Evolutionary conservation across 1,140 invertebrate genomes (phyloP), one percentile per base, ranked within the genome.

Genomic region (Anadara kagoshimensis): DNA sequence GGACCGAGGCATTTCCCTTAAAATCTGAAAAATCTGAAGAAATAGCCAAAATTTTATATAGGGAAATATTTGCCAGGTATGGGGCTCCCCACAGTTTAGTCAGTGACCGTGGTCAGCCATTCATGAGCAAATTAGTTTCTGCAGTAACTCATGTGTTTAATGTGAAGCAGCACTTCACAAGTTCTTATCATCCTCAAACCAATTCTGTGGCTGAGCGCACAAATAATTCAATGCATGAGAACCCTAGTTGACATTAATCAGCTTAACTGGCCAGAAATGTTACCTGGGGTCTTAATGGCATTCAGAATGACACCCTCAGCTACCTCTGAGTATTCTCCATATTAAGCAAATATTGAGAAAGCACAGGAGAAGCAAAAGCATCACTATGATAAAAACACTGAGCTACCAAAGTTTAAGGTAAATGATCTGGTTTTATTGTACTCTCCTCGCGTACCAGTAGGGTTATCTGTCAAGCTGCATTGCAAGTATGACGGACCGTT

Each of bases 111-210:
- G 76, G 77, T 16, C 67, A 56, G 36, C 71, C n/a, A 26, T 81
- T 81, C 53, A 57, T 80, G 73, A 75, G 70, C 10, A 71, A 78
- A 47, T 47, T 83, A 7, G 71, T 83, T 2, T 61, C 62, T n/a
- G 77, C 74, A 44, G 61, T 82, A 0, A 78, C 78, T 73, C 72
- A 79, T 43, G 45, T 81, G 14, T 81, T 79, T 56, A 18, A 79
- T 41, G 72, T 81, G 12, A 75, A 59, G 58, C 45, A 75, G 18
- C 36, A 62, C n/a, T 65, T 69, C 47, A 78, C 79, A 54, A 80
- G 73, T 22, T 45, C 29, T 29, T 83, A 79, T 59, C 81, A 83
- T 64, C 81, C 79, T 5, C 71, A 77, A 63, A 73, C 74, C 20
- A 79, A 64, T n/a, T 29, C 43, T 8, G 26, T 29, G 24, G 29